Base-by-base conservation (phyloP, 2,113 vertebrate species). In the Trinectes maculatus region DNA sequence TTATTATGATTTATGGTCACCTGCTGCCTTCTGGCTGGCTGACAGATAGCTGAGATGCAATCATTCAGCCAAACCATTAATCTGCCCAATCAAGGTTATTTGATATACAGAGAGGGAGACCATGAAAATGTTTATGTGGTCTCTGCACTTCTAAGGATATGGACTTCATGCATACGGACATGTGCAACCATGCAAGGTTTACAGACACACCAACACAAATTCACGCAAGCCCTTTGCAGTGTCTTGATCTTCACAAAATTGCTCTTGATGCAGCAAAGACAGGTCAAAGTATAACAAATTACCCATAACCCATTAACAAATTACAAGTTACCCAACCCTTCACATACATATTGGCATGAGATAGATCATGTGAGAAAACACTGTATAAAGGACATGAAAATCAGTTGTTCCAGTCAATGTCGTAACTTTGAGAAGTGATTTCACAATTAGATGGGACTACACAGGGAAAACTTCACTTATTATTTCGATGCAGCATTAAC, bases 1-100 rank as follows among this genome's bases (percentile, higher is more conserved):
- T 94, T 88, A 87, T 93, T 86, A 87, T 94, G 93, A 95, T 94
- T 94, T 93, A 94, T 93, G 84, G 79, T 82, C 56, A 72, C 88
- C 70, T 80, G 72, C 90, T 77, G 78, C 86, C 87, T 69, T 70
- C 92, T 93, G 89, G 91, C 91, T 77, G 70, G 82, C 87, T 93
- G 93, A 95, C 93, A 94, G 92, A 95, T 91, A 92, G 2, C 82
- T 85, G 89, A 79, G 75, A 92, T 88, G 90, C 74, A 92, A 93
- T 93, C 90, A 91, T 69, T 56, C 10, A 25, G 59, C 43, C 39
- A 6, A 1, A 40, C 69, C 21, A 84, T 95, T 94, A 95, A 95
- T 95, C 94, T 92, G 61, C 56, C 6, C 0, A 0, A 12, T 77
- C 81, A 89, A 92, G 85, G 90, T 57, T 77, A 84, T 39, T 59